These are phyloP conservation scores for Thryonomys swinderianus DNA, from an alignment of 2,113 vertebrate genomes.

Conservation along the genomic window DNA sequence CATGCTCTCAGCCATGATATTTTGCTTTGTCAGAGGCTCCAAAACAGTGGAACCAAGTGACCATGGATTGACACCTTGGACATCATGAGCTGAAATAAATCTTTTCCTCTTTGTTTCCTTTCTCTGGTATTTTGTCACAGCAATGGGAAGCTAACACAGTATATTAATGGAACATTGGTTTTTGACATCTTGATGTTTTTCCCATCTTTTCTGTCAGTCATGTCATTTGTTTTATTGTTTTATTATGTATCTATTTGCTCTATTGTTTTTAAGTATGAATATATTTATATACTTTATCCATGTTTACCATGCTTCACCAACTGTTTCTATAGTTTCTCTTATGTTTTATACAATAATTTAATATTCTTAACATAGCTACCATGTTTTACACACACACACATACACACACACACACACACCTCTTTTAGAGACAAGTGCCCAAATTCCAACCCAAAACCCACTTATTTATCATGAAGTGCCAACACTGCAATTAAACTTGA, in stretches of 20 bases:
- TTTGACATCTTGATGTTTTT: neutral
- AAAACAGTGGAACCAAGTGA: neutral
- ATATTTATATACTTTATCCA: neutral
- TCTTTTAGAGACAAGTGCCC: neutral
- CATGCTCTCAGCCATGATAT: neutral
- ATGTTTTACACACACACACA: neutral
- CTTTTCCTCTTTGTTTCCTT: neutral
- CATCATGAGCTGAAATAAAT: neutral
- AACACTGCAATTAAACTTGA: neutral
- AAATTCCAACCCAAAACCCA: neutral
- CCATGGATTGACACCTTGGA: neutral
- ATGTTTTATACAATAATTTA: neutral
- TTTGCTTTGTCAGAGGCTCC: neutral
- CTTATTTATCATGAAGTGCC: neutral
- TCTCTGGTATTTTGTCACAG: neutral
- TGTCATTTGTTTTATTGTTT: neutral
- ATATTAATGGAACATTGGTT: no score
- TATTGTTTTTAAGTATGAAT: no score
- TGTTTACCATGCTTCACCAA: neutral
- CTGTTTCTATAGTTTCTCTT: neutral
- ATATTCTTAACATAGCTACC: neutral
- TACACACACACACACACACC: neutral
- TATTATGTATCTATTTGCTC: neutral
- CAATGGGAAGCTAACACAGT: neutral
- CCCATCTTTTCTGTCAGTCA: neutral